Base-by-base conservation (phyloP, 2,888 invertebrate species). In the Bellardia pandia region DNA sequence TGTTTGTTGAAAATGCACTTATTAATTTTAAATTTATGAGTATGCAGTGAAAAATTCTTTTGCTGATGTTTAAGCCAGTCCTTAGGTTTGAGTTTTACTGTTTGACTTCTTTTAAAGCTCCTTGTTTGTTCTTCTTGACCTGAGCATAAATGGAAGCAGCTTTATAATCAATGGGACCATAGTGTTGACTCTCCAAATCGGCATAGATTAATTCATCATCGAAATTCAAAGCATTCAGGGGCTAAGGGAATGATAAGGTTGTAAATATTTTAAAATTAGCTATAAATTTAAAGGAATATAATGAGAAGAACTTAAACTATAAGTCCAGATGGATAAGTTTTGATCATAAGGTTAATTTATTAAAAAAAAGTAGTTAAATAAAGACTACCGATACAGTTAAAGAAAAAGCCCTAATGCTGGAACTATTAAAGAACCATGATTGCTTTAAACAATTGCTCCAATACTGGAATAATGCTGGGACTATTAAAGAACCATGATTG, bases 151-250 rank as follows among this genome's bases (percentile, higher is more conserved):
- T 95, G 53, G 97, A 98, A 84, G 98, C 98, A 88, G 96, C 96
- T 93, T 98, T 98, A 94, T 98, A 98, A 94, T 98, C 97, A 93
- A 98, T 98, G 69, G 98, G 98, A 89, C 98, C 98, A 94, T 98
- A 98, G 91, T 97, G 97, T 92, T 96, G 96, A 94, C 97, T 96
- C 93, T 98, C 98, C 90, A 97, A 96, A 93, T 98, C 98, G 86
- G 98, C 98, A 94, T 98, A 98, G 92, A 97, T 97, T 94, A 98
- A 95, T 94, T 98, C 98, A 93, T 93, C 93, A 88, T 92, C 93
- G 88, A 93, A 93, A 88, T 90, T 91, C 66, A 96, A 96, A 89
- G 97, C 96, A 94, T 95, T 95, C 94, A 96, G 96, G 89, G 98
- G 97, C 98, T 98, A 95, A 51, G 14, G 4, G 6, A 5, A 1